phyloP scores from a whole-genome alignment of 2,888 invertebrate genomes.

The Nematopogon swammerdamellus region DNA sequence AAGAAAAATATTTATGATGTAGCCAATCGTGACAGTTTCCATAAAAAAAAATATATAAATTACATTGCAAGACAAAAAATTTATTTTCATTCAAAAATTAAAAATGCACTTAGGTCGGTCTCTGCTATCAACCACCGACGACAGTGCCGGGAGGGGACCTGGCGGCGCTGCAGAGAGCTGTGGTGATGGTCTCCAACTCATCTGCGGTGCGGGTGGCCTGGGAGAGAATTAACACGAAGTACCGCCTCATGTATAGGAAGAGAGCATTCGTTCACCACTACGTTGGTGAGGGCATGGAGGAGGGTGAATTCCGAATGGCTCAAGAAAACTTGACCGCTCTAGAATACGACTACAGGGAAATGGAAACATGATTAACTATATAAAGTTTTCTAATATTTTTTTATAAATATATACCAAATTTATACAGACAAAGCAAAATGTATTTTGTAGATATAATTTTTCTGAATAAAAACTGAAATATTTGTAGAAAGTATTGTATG shows the following conservation, averaged over 20 bases:
- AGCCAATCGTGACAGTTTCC: no score
- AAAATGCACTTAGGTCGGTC: constrained; percentile 53
- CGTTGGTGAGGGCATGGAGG: constrained; percentile 70
- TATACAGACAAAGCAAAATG: no score
- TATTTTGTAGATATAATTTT: no score
- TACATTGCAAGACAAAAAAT: no score
- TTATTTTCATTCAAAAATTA: no score
- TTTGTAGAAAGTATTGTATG: no score
- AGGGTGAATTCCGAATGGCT: constrained; percentile 61
- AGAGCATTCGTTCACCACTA: constrained; percentile 89
- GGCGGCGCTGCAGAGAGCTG: constrained; percentile 70
- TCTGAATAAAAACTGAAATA: no score
- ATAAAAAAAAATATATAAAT: no score
- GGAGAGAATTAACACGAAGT: constrained; percentile 75
- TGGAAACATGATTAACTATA: constrained; percentile 60
- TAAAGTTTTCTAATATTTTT: no score
- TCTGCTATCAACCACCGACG: constrained; percentile 73
- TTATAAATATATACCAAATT: no score
- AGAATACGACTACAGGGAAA: constrained; percentile 65
- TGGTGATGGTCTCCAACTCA: constrained; percentile 82
- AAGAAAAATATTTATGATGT: no score
- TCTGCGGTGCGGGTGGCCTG: constrained; percentile 77
- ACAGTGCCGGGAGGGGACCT: constrained; percentile 74
- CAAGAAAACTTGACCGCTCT: constrained; percentile 61
- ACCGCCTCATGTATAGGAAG: constrained; percentile 76